These are phyloP conservation scores for Pseudopleuronectes americanus DNA, from an alignment of 2,797 vertebrate species.

Conservation along the genomic window DNA sequence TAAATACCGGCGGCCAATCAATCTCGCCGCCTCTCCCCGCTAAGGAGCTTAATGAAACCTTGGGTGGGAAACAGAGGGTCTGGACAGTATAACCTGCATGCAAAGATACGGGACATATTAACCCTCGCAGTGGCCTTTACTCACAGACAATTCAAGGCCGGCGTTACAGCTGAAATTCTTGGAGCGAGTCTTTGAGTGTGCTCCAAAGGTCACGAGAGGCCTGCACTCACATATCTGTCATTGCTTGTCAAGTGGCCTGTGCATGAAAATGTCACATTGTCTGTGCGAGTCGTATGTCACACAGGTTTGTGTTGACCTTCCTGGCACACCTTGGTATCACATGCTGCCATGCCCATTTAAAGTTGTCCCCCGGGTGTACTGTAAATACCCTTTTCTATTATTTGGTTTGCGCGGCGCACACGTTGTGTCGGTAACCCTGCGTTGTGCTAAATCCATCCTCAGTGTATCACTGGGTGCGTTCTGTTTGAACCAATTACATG, in stretches of 20 bases:
- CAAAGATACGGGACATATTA: constrained; percentile 56
- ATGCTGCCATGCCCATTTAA: constrained; percentile 75
- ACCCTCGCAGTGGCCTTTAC: constrained; percentile 53
- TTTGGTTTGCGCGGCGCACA: constrained; percentile 77
- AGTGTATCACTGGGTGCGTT: constrained; percentile 50
- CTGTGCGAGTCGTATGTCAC: constrained; percentile 75
- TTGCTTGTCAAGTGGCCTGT: constrained; percentile 43
- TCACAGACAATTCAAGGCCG: constrained; percentile 43
- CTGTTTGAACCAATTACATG: constrained; percentile 73
- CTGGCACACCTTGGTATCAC: constrained; percentile 65
- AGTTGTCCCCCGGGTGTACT: constrained; percentile 74
- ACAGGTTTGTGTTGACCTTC: constrained; percentile 69
- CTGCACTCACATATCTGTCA: constrained; percentile 61
- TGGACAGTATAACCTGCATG: constrained; percentile 45
- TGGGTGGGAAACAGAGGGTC: constrained; percentile 40
- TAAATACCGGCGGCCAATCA: constrained; percentile 78
- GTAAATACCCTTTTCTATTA: constrained; percentile 60
- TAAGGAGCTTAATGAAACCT: constrained; percentile 70
- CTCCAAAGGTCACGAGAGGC: constrained; percentile 66
- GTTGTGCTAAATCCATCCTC: constrained; percentile 51
- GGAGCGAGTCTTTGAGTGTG: constrained; percentile 44
- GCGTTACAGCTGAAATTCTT: constrained; percentile 51
- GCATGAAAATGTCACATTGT: constrained; percentile 85
- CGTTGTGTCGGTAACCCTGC: constrained; percentile 48
- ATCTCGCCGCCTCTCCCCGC: constrained; percentile 56